Percentiles rank a stretch among this genome's conserved stretches.
Conservation (phyloP, 2,797 vertebrate species). For the Gymnoscopelus braueri region DNA sequence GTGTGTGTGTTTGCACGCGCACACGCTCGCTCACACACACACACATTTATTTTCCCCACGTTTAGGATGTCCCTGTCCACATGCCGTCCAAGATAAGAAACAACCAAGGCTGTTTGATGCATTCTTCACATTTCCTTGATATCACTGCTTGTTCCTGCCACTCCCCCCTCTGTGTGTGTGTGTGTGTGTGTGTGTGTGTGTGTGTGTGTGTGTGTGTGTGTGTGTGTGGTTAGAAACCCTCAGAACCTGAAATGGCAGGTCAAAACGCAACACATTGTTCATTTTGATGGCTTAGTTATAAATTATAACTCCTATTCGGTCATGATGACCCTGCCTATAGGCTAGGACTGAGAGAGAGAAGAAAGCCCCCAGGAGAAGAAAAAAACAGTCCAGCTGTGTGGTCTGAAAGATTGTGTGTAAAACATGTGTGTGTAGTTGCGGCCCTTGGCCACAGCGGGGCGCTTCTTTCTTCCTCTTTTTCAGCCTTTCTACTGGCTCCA, state of each 20-base stretch:
- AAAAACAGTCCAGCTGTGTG: slow-evolving; percentile 21
- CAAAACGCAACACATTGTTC: slow-evolving; percentile 53
- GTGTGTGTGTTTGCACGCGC: slow-evolving; percentile 25
- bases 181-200: slow-evolving; percentile 21
- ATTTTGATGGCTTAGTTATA: slow-evolving; percentile 26
- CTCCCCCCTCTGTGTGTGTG: background rate
- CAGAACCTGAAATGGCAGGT: slow-evolving; percentile 23
- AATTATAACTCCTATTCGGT: slow-evolving; percentile 54
- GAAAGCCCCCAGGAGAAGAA: background rate
- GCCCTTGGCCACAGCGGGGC: slow-evolving; percentile 61
- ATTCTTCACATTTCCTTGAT: slow-evolving; percentile 69
- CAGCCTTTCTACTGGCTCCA: background rate
- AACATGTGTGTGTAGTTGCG: slow-evolving; percentile 38
- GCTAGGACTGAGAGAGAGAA: slow-evolving; percentile 10
- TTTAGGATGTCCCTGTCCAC: slow-evolving; percentile 51
- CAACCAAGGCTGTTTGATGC: slow-evolving; percentile 63
- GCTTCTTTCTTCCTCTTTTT: slow-evolving; percentile 20
- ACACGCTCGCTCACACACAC: no score
- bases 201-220: slow-evolving; percentile 20
- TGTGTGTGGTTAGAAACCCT: slow-evolving; percentile 20
- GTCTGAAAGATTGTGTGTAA: slow-evolving; percentile 35
- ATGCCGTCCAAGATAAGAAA: slow-evolving; percentile 54
- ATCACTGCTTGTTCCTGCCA: slow-evolving; percentile 53
- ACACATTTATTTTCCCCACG: slow-evolving; percentile 17
- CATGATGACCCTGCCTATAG: slow-evolving; percentile 46